Evolutionary conservation across 2,797 vertebrate genomes (phyloP).

Genomic region (Chromis chromis): DNA sequence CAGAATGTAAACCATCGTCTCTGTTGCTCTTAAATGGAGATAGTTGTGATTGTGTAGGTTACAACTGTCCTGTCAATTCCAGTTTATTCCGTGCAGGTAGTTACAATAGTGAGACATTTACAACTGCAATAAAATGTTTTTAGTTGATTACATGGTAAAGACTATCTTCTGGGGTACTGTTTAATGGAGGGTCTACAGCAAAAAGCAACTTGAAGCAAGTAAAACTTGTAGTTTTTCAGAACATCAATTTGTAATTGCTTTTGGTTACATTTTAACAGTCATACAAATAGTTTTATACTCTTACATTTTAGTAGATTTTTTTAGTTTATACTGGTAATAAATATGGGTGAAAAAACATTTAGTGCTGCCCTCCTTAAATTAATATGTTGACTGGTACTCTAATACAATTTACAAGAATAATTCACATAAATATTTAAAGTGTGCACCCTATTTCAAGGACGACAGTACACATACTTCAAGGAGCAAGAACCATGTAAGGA

Average conservation of each 20-base stretch:
- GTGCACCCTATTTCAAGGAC: neutral
- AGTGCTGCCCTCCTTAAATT: neutral
- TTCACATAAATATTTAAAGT: neutral
- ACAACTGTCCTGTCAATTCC: constrained; percentile 3
- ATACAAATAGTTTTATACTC: neutral
- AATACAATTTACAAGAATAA: neutral
- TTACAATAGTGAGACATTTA: neutral
- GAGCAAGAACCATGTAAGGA: constrained; percentile 17
- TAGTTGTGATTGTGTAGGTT: neutral
- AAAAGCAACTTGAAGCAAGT: neutral
- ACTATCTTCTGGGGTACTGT: neutral
- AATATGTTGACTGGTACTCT: neutral
- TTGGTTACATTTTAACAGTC: neutral
- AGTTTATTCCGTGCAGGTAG: neutral
- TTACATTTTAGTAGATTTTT: neutral
- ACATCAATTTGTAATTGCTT: neutral
- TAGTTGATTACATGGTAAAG: neutral
- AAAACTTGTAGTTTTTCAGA: neutral
- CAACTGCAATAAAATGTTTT: neutral
- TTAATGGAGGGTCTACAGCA: neutral
- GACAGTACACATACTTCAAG: constrained; percentile 8
- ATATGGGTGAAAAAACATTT: neutral
- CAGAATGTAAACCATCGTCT: constrained; percentile 5
- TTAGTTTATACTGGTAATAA: neutral
- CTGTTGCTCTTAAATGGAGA: neutral